A percentile compares a stretch with the other conserved stretches of the same genome.
Conservation (phyloP, 2,113 vertebrate genomes). For the Eupsittula cactorum region DNA sequence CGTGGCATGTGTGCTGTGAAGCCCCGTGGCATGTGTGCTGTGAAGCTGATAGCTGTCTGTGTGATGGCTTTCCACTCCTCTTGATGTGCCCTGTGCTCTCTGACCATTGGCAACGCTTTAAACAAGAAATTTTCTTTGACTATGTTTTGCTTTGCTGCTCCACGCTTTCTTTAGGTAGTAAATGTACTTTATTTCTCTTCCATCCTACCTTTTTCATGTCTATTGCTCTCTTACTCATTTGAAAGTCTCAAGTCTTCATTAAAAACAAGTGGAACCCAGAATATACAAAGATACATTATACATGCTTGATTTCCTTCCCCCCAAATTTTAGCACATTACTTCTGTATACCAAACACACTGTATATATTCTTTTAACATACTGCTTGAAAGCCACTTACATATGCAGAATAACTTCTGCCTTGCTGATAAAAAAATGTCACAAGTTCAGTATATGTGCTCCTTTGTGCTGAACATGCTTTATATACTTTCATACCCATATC, state of each 20-base stretch:
- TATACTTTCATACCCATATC: neutral
- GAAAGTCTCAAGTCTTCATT: neutral
- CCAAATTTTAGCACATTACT: neutral
- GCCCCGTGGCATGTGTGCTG: neutral
- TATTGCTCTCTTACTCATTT: neutral
- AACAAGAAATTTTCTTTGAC: neutral
- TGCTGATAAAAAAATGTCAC: neutral
- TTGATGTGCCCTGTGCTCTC: neutral
- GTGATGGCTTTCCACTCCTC: neutral
- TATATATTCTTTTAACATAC: neutral
- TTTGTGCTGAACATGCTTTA: neutral
- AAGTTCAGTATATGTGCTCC: neutral
- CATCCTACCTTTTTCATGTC: neutral
- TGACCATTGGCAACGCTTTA: neutral
- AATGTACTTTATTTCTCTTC: constrained; percentile 6
- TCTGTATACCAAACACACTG: neutral
- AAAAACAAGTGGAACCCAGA: neutral
- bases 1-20: neutral
- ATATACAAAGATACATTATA: neutral
- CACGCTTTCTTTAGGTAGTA: neutral
- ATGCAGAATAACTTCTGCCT: neutral
- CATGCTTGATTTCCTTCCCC: accelerated
- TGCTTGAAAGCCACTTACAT: neutral
- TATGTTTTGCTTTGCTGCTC: neutral
- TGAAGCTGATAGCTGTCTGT: neutral